Conservation (phyloP, 2,888 invertebrate species). For the Leistus spinibarbis region DNA sequence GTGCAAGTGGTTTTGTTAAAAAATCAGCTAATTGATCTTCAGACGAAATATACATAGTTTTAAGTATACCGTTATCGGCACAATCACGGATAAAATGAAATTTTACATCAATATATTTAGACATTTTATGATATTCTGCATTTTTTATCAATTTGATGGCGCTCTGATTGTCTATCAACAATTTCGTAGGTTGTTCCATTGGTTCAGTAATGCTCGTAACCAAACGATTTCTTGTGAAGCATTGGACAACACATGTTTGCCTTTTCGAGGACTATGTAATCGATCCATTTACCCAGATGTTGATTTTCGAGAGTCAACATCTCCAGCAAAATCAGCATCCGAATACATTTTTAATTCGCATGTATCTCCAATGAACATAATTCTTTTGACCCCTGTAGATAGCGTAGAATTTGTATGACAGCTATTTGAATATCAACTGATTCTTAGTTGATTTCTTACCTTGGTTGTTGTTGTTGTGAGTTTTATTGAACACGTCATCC, state of each 20-base stretch:
- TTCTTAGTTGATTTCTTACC: background rate
- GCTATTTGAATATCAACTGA: constrained; percentile 5
- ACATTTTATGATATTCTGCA: constrained; percentile 1
- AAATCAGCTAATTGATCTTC: constrained; percentile 15
- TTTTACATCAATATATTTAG: constrained; percentile 17
- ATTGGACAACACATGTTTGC: constrained; percentile 43
- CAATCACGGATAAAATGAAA: constrained; percentile 6
- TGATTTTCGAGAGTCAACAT: constrained; percentile 7
- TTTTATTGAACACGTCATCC: constrained; percentile 44
- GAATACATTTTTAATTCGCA: constrained; percentile 2
- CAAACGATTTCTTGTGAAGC: constrained; percentile 44
- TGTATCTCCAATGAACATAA: constrained; percentile 33
- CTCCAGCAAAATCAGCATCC: constrained; percentile 29
- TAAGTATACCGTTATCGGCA: background rate
- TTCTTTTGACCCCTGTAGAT: constrained; percentile 42
- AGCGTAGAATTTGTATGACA: constrained; percentile 41
- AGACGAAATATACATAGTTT: constrained; percentile 1
- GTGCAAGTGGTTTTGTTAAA: constrained; percentile 12
- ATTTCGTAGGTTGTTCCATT: background rate
- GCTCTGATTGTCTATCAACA: constrained; percentile 20
- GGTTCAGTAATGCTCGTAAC: constrained; percentile 23
- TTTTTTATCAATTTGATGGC: constrained; percentile 14
- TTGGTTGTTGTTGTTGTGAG: background rate
- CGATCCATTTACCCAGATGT: constrained; percentile 42
- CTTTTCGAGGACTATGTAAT: constrained; percentile 46